Evolutionary conservation across 37 sponge, comb jelly and placozoan species (phyloP).

Genomic region (Halichondria panicea): DNA sequence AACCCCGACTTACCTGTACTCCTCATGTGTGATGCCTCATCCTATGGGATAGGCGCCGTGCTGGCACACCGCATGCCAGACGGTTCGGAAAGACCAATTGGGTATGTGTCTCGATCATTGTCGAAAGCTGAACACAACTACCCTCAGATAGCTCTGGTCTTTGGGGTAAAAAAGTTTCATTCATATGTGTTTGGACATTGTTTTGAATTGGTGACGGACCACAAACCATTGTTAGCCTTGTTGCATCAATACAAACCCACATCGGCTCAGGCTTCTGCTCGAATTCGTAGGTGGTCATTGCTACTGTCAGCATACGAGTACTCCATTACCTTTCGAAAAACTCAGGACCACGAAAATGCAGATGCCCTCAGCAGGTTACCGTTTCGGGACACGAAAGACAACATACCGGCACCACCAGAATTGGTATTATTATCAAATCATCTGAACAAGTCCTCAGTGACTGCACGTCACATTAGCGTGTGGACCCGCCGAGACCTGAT

Average conservation of each 20-base stretch:
- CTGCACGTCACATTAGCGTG: not conserved
- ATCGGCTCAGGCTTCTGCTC: slow-evolving; percentile 13
- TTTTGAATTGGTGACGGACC: not conserved
- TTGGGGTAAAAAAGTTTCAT: no score
- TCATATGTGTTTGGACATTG: not conserved
- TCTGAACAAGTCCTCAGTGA: not conserved
- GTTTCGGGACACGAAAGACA: not conserved
- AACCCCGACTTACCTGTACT: slow-evolving; percentile 11
- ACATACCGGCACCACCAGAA: not conserved
- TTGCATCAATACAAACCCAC: slow-evolving; percentile 8
- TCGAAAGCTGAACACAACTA: slow-evolving; percentile 29
- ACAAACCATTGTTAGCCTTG: slow-evolving; percentile 16
- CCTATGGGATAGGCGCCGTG: slow-evolving; percentile 55
- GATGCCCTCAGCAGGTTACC: slow-evolving; percentile 30
- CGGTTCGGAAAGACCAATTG: slow-evolving; percentile 41
- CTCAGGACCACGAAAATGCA: slow-evolving; percentile 17
- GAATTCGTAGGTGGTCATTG: slow-evolving; percentile 18
- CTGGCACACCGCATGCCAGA: slow-evolving; percentile 40
- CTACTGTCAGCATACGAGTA: slow-evolving; percentile 23
- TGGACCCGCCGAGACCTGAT: not conserved
- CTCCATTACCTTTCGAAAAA: not conserved
- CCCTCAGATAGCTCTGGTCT: no score
- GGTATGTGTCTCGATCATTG: slow-evolving; percentile 44
- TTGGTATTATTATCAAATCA: not conserved
- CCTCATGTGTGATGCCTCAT: no score